Evolutionary conservation across 2,797 vertebrate species (phyloP).

Genomic region (Taenioides sp.): DNA sequence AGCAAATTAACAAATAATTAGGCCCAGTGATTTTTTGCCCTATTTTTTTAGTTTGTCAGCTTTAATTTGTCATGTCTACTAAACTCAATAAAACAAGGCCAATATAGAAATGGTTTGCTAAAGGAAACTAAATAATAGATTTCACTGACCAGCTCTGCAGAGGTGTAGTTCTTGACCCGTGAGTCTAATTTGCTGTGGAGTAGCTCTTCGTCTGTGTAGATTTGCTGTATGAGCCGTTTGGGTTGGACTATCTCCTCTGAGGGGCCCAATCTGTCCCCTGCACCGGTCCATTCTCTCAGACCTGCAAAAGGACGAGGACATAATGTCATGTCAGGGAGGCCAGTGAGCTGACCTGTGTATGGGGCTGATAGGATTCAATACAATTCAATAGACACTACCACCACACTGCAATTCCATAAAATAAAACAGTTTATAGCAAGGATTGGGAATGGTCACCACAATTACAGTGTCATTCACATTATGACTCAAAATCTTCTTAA

Average conservation of each 20-base stretch:
- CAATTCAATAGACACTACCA: background rate
- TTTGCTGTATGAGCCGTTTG: constrained; percentile 84
- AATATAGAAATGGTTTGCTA: background rate
- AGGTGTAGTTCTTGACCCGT: constrained; percentile 77
- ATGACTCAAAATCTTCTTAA: background rate
- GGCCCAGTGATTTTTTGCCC: too few species aligned
- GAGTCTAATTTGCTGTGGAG: constrained; percentile 86
- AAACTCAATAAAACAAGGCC: background rate
- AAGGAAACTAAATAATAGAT: background rate
- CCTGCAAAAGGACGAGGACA: constrained; percentile 41
- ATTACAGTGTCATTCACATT: background rate
- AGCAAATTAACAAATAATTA: background rate
- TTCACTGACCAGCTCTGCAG: constrained; percentile 67
- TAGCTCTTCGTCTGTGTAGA: constrained; percentile 82
- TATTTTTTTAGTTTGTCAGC: too few species aligned
- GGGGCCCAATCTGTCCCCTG: constrained; percentile 57
- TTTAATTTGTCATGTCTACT: too few species aligned
- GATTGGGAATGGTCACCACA: background rate
- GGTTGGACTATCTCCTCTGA: constrained; percentile 82
- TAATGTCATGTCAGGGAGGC: background rate
- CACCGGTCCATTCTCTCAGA: constrained; percentile 59
- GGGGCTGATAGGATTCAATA: background rate
- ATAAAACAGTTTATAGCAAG: background rate
- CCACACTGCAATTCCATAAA: background rate
- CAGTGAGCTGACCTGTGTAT: background rate